Evolutionary conservation across 2,113 vertebrate species (phyloP).

Genomic region (Lycocorax pyrrhopterus): DNA sequence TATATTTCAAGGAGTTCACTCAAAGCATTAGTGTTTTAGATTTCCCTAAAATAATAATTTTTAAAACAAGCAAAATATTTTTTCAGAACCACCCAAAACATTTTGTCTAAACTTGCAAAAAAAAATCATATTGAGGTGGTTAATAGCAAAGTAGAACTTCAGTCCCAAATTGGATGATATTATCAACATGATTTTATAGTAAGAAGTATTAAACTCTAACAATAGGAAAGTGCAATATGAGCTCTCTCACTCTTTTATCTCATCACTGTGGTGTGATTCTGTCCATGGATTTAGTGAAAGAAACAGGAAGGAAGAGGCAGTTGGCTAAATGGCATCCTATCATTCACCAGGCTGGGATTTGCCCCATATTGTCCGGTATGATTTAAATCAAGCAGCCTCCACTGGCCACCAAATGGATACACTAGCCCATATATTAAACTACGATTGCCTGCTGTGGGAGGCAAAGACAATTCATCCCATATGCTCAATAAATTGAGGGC

Average conservation of each 20-base stretch:
- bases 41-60: not conserved
- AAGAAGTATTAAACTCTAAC: not conserved
- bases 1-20: not conserved
- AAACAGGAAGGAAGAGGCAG: not conserved
- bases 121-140: not conserved
- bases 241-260: not conserved
- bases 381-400: not conserved
- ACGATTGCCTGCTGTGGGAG: not conserved
- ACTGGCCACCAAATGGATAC: not conserved
- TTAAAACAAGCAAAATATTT: not conserved
- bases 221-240: not conserved
- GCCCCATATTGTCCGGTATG: rapidly evolving
- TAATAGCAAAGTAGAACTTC: not conserved
- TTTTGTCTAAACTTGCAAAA: not conserved
- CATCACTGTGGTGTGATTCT: not conserved
- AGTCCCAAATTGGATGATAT: not conserved
- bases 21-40: not conserved
- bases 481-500: not conserved
- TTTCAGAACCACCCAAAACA: not conserved
- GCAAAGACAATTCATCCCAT: not conserved
- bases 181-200: not conserved
- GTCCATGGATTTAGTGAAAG: not conserved
- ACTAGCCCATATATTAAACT: not conserved
- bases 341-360: not conserved
- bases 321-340: not conserved